Evolutionary conservation across 2,797 vertebrate species (phyloP).

Genomic region (Sebastes diaconus): DNA sequence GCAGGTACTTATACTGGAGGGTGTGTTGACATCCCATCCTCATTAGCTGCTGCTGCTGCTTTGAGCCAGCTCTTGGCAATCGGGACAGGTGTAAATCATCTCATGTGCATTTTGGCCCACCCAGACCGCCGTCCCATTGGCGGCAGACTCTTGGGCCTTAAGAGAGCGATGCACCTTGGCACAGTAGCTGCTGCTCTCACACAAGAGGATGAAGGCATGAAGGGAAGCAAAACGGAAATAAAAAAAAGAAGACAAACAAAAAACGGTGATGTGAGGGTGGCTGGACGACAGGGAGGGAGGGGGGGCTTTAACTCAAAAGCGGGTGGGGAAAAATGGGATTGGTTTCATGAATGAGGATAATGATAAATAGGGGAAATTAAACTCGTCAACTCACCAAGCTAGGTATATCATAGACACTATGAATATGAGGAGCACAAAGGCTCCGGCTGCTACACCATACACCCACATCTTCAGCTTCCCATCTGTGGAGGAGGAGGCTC

Average conservation of each 20-base stretch:
- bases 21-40: conserved; percentile 25
- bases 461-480: conserved; percentile 99
- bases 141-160: conserved; percentile 71
- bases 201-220: conserved; percentile 11
- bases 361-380: conserved; percentile 40
- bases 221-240: conserved; percentile 12
- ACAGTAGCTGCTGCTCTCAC: conserved; percentile 79
- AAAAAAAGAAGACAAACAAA: conserved; percentile 4
- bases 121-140: conserved; percentile 75
- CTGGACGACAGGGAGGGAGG: neutral
- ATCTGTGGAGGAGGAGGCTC: conserved; percentile 88
- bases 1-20: conserved; percentile 43
- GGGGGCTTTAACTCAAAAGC: neutral
- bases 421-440: conserved; percentile 97
- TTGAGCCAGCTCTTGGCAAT: conserved; percentile 79
- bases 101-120: conserved; percentile 76
- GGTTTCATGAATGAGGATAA: conserved; percentile 49
- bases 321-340: neutral
- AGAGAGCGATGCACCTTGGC: conserved; percentile 73
- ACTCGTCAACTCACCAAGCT: conserved; percentile 92
- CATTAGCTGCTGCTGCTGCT: conserved; percentile 68
- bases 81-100: conserved; percentile 82
- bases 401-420: conserved; percentile 99
- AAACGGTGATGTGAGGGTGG: conserved; percentile 9
- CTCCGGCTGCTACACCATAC: conserved; percentile 96